Evolutionary conservation across 2,888 invertebrate species (phyloP).

Genomic region (Pyrochroa serraticornis): DNA sequence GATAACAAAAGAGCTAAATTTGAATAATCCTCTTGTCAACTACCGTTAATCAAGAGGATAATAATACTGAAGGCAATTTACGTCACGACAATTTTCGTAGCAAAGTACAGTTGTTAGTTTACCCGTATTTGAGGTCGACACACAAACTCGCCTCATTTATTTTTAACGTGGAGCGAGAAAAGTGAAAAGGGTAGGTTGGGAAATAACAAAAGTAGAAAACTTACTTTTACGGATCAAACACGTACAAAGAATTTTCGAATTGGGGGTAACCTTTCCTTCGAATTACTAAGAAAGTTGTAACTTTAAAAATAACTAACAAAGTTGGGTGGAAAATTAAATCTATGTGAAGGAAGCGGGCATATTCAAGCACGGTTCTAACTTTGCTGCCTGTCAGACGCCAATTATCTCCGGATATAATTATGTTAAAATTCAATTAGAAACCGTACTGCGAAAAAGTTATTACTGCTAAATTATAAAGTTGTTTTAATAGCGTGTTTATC

Average conservation of each 20-base stretch:
- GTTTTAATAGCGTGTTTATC: constrained; percentile 26
- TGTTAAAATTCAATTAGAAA: constrained; percentile 47
- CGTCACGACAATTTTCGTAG: too few species aligned
- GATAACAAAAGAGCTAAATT: too few species aligned
- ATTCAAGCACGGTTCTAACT: constrained; percentile 1
- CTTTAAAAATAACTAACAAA: constrained; percentile 24
- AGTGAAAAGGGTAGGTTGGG: constrained; percentile 14
- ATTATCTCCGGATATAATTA: constrained; percentile 46
- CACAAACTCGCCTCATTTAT: constrained; percentile 19
- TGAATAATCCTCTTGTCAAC: too few species aligned
- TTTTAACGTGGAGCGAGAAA: constrained; percentile 20
- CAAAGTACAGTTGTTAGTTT: not conserved
- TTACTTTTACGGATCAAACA: constrained; percentile 17
- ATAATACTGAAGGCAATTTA: too few species aligned
- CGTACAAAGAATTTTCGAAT: constrained; percentile 28
- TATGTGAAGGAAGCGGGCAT: constrained; percentile 9
- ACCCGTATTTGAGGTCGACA: not conserved
- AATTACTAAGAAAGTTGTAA: constrained; percentile 25
- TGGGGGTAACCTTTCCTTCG: constrained; percentile 20
- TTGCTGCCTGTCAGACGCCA: constrained; percentile 30
- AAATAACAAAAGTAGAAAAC: constrained; percentile 20
- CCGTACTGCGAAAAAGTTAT: constrained; percentile 43
- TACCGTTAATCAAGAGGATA: too few species aligned
- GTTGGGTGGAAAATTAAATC: constrained; percentile 20
- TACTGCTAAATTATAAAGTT: constrained; percentile 40